phyloP scores from a whole-genome alignment of 2,888 invertebrate species.

The Agriopis aurantiaria region DNA sequence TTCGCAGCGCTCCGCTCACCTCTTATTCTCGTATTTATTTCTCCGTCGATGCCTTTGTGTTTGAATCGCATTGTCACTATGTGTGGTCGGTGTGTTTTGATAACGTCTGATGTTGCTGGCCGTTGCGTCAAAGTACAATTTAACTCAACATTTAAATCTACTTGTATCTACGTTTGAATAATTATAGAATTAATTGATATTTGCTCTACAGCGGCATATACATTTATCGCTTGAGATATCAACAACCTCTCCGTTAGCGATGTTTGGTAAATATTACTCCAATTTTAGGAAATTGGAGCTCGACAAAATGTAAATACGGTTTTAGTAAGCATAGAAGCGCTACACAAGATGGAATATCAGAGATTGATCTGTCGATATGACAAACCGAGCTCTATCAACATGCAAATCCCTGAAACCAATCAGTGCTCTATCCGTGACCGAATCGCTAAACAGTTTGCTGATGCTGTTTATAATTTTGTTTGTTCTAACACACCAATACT shows the following conservation, averaged over 20 bases:
- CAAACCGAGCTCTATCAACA: slow-evolving; percentile 13
- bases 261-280: slow-evolving; percentile 19
- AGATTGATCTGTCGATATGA: slow-evolving; percentile 16
- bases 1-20: slow-evolving; percentile 34
- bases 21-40: slow-evolving; percentile 17
- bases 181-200: slow-evolving; percentile 14
- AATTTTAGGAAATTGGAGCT: slow-evolving; percentile 14
- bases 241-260: slow-evolving; percentile 11
- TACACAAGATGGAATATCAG: slow-evolving; percentile 20
- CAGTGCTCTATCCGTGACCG: slow-evolving; percentile 24
- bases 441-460: slow-evolving; percentile 19
- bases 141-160: neutral
- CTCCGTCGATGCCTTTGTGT: slow-evolving; percentile 26
- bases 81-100: slow-evolving; percentile 16
- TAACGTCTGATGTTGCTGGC: slow-evolving; percentile 11
- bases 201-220: slow-evolving; percentile 10
- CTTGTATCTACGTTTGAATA: neutral
- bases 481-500: neutral
- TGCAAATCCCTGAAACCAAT: slow-evolving; percentile 31
- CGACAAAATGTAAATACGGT: slow-evolving; percentile 21
- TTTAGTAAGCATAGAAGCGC: slow-evolving; percentile 25
- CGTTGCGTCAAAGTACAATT: neutral
- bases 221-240: slow-evolving; percentile 7
- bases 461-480: slow-evolving; percentile 9
- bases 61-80: slow-evolving; percentile 15